A percentile compares a stretch with the other conserved stretches of the same genome.
Conservation (phyloP, 2,888 invertebrate genomes). For the Agriopis aurantiaria region DNA sequence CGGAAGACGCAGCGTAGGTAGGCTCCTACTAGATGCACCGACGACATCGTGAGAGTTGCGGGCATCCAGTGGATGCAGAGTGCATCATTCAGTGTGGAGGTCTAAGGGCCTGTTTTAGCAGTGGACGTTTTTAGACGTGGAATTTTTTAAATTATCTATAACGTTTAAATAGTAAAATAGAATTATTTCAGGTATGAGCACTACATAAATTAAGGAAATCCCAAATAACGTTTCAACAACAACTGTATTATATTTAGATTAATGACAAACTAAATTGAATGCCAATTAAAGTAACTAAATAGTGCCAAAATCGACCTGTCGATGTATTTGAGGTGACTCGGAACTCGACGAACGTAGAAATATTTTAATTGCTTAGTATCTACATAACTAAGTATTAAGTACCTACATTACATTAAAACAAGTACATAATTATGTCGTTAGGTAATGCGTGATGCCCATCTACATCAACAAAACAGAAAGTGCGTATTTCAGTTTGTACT, state of each 20-base stretch:
- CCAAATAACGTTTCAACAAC: not conserved
- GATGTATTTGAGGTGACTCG: slow-evolving; percentile 1
- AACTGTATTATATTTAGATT: not conserved
- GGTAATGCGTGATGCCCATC: not conserved
- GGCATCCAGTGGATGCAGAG: too few species aligned
- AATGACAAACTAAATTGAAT: slow-evolving; percentile 9
- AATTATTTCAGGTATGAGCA: too few species aligned
- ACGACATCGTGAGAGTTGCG: too few species aligned
- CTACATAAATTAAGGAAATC: too few species aligned
- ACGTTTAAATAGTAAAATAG: too few species aligned
- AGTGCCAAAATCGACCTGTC: slow-evolving; percentile 13
- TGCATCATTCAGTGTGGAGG: too few species aligned
- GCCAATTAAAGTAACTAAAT: slow-evolving; percentile 9
- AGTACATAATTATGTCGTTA: not conserved
- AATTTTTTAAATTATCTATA: too few species aligned
- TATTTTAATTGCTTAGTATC: not conserved
- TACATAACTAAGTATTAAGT: not conserved
- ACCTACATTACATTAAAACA: too few species aligned
- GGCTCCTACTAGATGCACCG: too few species aligned
- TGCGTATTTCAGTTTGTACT: not conserved
- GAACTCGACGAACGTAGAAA: slow-evolving; percentile 1
- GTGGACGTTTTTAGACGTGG: too few species aligned
- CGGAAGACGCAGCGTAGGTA: too few species aligned
- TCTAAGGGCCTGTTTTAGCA: too few species aligned
- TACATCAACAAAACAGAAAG: not conserved